These are phyloP conservation scores for Troides oblongomaculatus DNA, from an alignment of 2,888 invertebrate species.

Conservation along the genomic window DNA sequence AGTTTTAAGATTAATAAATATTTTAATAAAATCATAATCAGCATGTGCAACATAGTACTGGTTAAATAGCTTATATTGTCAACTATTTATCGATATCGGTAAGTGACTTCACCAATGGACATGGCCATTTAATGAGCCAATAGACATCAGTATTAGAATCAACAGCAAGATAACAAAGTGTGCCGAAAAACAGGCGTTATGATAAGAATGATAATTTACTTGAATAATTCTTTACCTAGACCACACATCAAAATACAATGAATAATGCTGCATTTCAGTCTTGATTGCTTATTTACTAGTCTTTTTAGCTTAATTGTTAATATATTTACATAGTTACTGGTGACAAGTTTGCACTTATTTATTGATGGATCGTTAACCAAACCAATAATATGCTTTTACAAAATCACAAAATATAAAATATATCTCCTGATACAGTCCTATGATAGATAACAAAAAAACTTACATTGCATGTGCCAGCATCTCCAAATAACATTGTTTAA, in stretches of 20 bases:
- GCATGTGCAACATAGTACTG: conserved; percentile 6
- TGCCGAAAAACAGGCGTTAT: background rate
- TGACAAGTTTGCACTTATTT: background rate
- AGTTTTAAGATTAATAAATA: background rate
- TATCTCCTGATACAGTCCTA: background rate
- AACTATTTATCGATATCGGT: conserved; percentile 19
- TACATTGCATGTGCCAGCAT: conserved; percentile 99
- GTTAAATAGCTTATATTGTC: background rate
- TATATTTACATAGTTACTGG: too few species aligned
- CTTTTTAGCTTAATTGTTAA: too few species aligned
- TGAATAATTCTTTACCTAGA: background rate
- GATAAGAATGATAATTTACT: background rate
- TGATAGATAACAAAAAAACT: conserved; percentile 56
- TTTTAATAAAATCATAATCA: background rate
- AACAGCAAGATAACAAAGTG: background rate
- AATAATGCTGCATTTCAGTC: background rate
- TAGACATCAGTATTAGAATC: background rate
- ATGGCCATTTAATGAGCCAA: conserved; percentile 1
- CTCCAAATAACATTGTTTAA: conserved; percentile 99
- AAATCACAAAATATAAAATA: background rate
- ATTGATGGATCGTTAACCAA: background rate
- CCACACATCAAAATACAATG: background rate
- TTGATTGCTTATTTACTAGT: background rate
- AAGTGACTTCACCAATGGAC: background rate
- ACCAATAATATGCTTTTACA: background rate